Base-by-base conservation (phyloP, 2,888 invertebrate genomes). In the Luperina testacea region DNA sequence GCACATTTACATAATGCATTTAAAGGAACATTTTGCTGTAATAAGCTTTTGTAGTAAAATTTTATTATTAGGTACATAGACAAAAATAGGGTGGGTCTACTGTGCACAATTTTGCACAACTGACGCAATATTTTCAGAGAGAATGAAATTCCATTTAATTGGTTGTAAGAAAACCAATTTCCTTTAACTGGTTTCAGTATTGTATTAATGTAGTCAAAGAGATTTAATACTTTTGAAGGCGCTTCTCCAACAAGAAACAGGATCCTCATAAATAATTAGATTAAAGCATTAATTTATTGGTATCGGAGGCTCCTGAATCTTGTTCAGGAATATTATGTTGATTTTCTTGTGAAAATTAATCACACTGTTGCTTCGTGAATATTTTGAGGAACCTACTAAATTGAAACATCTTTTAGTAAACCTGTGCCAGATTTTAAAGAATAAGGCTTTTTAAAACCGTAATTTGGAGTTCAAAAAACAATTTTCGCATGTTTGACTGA, bases 211-310 rank as follows among this genome's bases (percentile, higher is more conserved):
- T 72, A 61, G 81, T 74, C 13, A 64, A 77, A 74, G 73, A 63
- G 32, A 81, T 86, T 86, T 61, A 64, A 82, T 77, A 75, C 74
- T 15, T 59, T 59, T 32, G 42, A 64, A 82, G 69, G 15, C 59
- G 42, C 68, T 67, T 53, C 72, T 20, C 70, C 8, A 72, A 32
- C 53, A n/a, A 63, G 87, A 74, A 77, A 82, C 27, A 17, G 72
- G 76, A 83, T 75, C 83, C 76, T 86, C 71, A 74, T 68, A 78
- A 78, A 72, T 79, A 83, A 84, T 77, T 71, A 79, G 53, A 76
- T 77, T 78, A 72, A 79, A 80, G 61, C 74, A 84, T 77, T 83
- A 80, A 83, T 77, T 83, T 67, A 83, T 80, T 76, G 57, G 45
- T 61, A 80, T 80, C 65, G n/a, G 61, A 71, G 20, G 13, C 61